Conservation (phyloP, 2,113 vertebrate genomes). For the Orycteropus afer region DNA sequence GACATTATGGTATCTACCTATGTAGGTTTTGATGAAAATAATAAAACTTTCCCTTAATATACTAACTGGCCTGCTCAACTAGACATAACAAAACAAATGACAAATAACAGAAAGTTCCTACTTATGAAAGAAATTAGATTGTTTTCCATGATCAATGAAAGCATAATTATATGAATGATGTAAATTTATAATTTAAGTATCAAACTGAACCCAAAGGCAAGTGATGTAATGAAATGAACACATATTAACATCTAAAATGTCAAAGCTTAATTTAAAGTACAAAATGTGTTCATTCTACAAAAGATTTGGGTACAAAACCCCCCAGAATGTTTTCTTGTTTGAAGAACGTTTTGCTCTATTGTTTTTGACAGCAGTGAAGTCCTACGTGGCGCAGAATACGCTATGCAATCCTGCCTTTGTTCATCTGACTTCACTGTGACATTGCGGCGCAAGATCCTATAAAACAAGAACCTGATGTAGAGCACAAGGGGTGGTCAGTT, state of each 20-base stretch:
- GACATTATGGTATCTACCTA: neutral
- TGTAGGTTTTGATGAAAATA: conserved; percentile 3
- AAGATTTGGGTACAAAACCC: conserved; percentile 86
- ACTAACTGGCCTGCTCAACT: neutral
- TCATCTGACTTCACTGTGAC: conserved; percentile 84
- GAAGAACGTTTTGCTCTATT: conserved; percentile 87
- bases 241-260: conserved; percentile 87
- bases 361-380: conserved; percentile 90
- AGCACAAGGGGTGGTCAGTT: conserved; percentile 87
- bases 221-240: conserved; percentile 90
- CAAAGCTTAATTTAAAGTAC: conserved; percentile 91
- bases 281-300: conserved; percentile 90
- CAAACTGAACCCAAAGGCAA: conserved; percentile 88
- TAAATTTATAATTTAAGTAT: conserved; percentile 91
- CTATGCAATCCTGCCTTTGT: conserved; percentile 83
- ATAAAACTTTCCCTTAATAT: neutral
- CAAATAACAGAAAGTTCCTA: neutral
- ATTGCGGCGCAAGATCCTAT: conserved; percentile 85
- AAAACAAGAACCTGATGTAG: conserved; percentile 86
- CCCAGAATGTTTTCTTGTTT: conserved; percentile 84
- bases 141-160: conserved; percentile 86
- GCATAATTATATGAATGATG: conserved; percentile 86
- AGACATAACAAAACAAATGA: conserved; percentile 34
- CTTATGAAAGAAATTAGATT: conserved; percentile 84
- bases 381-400: conserved; percentile 80